Evolutionary conservation across 2,113 vertebrate genomes (phyloP), one percentile per base, ranked within the genome.

Genomic region (Pachyramphus minor): DNA sequence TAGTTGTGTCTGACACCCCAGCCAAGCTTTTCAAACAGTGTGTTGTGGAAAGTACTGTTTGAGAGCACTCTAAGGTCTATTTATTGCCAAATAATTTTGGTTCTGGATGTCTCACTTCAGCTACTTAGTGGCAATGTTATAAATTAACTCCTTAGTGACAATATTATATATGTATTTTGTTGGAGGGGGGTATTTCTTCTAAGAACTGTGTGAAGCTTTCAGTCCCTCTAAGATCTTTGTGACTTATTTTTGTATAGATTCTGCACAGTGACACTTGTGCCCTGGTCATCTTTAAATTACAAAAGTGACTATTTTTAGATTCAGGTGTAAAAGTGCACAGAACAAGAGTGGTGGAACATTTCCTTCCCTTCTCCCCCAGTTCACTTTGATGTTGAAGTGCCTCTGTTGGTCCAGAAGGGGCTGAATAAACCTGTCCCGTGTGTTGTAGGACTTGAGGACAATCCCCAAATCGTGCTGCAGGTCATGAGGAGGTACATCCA

Each of bases 401-500:
- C 4, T 12, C 1, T 15, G 27, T 6, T 39, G 52, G 58, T 47
- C 50, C 47, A 44, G 41, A 1, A 44, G 60, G 35, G 56, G 67
- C 50, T 71, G 9, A 77, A 35, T 39, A 22, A 22, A 5, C 67
- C 39, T 60, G 3, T 84, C 25, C 1, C 47, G 28, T 58, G 12
- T 44, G 64, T 16, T 9, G 14, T 0, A 99, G 99, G 98, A 11
- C 95, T 99, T 4, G 98, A 99, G 83, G 97, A 92, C 3, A 96
- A 97, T 91, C 98, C 98, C 1, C 98, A 97, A 1, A 95, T 95
- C 0, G 99, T 99, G n/a, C 98, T 99, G 47, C 98, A 98, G 97
- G 91, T 98, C 19, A 98, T 99, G 98, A 97, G 98, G 22, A 95
- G 87, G 14, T 99, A 99, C 92, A 87, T 99, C 35, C 89, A 74